These are phyloP conservation scores for Melanostoma mellinum DNA, from an alignment of 2,888 invertebrate genomes.

Conservation along the genomic window DNA sequence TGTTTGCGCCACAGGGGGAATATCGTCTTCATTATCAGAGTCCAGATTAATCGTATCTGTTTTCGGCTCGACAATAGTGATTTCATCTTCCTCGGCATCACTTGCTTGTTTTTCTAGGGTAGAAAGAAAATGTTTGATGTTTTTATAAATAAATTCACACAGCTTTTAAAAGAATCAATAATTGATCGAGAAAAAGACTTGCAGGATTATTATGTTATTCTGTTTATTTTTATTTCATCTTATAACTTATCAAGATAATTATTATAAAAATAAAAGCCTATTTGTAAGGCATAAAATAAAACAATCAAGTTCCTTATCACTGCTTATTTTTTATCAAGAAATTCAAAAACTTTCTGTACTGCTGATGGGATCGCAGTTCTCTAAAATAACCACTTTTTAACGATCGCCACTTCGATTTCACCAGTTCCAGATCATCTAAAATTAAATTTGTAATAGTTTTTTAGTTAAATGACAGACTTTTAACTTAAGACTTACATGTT, in stretches of 20 bases:
- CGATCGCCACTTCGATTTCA: conserved; percentile 79
- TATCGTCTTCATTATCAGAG: conserved; percentile 80
- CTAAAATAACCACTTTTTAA: conserved; percentile 72
- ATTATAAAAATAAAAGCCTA: neutral
- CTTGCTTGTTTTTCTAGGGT: conserved; percentile 80
- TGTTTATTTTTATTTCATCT: too few relatives aligned
- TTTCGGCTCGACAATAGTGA: conserved; percentile 81
- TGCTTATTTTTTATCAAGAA: conserved; percentile 32
- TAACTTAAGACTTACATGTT: conserved; percentile 74
- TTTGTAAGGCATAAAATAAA: neutral
- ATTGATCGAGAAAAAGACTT: too few relatives aligned
- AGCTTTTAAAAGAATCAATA: too few relatives aligned
- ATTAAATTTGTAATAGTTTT: conserved; percentile 5
- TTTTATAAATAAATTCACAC: neutral
- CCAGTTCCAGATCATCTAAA: conserved; percentile 75
- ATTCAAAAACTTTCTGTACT: conserved; percentile 15
- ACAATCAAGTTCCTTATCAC: neutral
- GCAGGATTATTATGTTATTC: too few relatives aligned
- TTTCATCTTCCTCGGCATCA: conserved; percentile 81
- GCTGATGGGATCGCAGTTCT: neutral
- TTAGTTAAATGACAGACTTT: neutral
- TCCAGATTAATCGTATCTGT: conserved; percentile 81
- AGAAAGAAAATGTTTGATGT: conserved; percentile 2
- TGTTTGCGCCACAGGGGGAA: neutral
- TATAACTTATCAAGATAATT: neutral